Evolutionary conservation across 2,888 invertebrate genomes (phyloP), one percentile per base, ranked within the genome.

Genomic region (Ligdia adustata): DNA sequence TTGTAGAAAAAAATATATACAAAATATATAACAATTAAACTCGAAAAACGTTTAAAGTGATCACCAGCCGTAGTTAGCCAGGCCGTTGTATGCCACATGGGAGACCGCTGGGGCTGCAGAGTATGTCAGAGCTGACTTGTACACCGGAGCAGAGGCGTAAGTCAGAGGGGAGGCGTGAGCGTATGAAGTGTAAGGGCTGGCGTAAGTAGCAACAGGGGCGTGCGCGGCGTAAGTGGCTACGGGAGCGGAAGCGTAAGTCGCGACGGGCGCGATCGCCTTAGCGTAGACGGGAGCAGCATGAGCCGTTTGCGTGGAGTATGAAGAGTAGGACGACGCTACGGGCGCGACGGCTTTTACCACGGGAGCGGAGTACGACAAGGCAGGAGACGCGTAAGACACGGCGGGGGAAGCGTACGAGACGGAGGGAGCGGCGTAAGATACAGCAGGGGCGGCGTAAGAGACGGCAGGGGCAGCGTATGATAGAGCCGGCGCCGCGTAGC

Each of bases 61-160:
- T 92, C 92, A 94, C 91, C 92, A 94, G 62, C 90, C 92, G 81
- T 93, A 94, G 75, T 79, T 72, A 59, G 91, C 91, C 45, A 92
- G 89, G 50, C 93, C 93, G 59, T 87, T 91, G 89, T 93, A 94
- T 61, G 91, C 82, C 52, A 92, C 91, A 74, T 94, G 93, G 48
- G 94, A 92, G 26, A 93, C 93, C 46, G 91, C 75, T 12, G 79
- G 79, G 22, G 92, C 92, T 26, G 93, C 92, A 16, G 91, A 90
- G 79, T 92, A 92, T 15, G 88, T 73, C 34, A 92, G 63, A 37
- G 87, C 89, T 28, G 84, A 73, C 50, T 82, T 82, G 45, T 75
- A 59, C 11, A 72, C 89, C 56, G 72, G 90, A 64, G 66, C 79
- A 64, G 57, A 59, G 22, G 73, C 33, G 54, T 71, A 68, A 22